A percentile compares a stretch with the other conserved stretches of the same genome.
These are phyloP conservation scores for Rhineura floridana DNA, from an alignment of 2,113 vertebrate genomes.

Conservation along the genomic window DNA sequence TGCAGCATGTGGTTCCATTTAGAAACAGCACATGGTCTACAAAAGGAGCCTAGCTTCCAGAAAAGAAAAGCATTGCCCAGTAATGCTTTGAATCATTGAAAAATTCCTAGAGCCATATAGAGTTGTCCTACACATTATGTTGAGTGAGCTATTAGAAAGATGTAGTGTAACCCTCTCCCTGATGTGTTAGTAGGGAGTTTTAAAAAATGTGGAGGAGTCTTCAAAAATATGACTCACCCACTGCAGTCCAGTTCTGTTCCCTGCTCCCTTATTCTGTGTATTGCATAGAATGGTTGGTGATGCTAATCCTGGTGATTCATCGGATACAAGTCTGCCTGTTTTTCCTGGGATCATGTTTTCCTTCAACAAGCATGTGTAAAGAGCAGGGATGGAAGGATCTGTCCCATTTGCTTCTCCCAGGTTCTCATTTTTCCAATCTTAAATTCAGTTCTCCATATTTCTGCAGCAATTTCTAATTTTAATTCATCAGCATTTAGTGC, in stretches of 20 bases:
- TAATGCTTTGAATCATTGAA: neutral
- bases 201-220: neutral
- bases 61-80: neutral
- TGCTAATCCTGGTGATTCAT: neutral
- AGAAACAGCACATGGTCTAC: neutral
- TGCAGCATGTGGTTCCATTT: neutral
- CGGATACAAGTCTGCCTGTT: neutral
- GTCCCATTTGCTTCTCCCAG: too few relatives aligned
- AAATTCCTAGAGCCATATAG: neutral
- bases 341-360: neutral
- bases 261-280: neutral
- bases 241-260: neutral
- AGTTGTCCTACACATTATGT: neutral
- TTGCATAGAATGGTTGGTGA: neutral
- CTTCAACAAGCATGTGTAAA: neutral
- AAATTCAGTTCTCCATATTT: too few relatives aligned
- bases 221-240: neutral
- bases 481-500: too few relatives aligned
- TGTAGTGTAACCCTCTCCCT: neutral
- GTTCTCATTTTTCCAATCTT: too few relatives aligned
- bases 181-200: neutral
- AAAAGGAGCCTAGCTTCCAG: neutral
- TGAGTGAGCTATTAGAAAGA: neutral
- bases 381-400: too few relatives aligned
- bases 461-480: too few relatives aligned